Evolutionary conservation across 2,888 invertebrate species (phyloP).

Genomic region (Xanthia togata): DNA sequence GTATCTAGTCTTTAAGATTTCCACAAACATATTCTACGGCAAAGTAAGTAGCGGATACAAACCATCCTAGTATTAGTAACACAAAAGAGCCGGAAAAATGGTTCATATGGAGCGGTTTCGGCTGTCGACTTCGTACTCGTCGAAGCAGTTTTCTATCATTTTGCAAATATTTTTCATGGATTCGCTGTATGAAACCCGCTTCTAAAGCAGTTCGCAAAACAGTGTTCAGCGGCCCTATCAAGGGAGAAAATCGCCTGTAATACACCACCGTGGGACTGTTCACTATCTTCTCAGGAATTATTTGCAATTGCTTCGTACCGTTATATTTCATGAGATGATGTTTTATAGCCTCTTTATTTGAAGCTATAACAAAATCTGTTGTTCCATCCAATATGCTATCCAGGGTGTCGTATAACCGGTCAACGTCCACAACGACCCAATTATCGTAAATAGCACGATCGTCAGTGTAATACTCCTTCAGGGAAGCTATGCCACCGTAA

Average conservation of each 20-base stretch:
- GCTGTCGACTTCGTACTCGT: conserved; percentile 23
- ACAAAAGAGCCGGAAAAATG: conserved; percentile 73
- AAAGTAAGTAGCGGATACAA: conserved; percentile 73
- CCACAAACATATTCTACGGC: conserved; percentile 73
- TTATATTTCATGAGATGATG: conserved; percentile 71
- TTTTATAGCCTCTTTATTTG: conserved; percentile 73
- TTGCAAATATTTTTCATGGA: conserved; percentile 66
- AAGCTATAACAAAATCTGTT: conserved; percentile 76
- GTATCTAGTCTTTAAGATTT: conserved; percentile 46
- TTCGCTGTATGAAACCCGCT: conserved; percentile 73
- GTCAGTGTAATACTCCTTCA: conserved; percentile 75
- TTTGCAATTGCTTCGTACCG: conserved; percentile 73
- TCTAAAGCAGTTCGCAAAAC: conserved; percentile 73
- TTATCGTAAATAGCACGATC: conserved; percentile 72
- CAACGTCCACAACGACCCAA: conserved; percentile 69
- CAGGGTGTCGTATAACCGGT: conserved; percentile 61
- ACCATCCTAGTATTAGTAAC: conserved; percentile 73
- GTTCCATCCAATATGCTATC: conserved; percentile 72
- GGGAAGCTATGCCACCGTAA: conserved; percentile 74
- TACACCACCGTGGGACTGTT: conserved; percentile 79
- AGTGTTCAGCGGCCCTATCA: conserved; percentile 69
- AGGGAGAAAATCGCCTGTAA: conserved; percentile 75
- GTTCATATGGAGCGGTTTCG: conserved; percentile 65
- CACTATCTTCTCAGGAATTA: conserved; percentile 78
- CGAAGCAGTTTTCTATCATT: conserved; percentile 61